Conservation (phyloP, 1,140 invertebrate genomes). For the Dermatophagoides farinae region DNA sequence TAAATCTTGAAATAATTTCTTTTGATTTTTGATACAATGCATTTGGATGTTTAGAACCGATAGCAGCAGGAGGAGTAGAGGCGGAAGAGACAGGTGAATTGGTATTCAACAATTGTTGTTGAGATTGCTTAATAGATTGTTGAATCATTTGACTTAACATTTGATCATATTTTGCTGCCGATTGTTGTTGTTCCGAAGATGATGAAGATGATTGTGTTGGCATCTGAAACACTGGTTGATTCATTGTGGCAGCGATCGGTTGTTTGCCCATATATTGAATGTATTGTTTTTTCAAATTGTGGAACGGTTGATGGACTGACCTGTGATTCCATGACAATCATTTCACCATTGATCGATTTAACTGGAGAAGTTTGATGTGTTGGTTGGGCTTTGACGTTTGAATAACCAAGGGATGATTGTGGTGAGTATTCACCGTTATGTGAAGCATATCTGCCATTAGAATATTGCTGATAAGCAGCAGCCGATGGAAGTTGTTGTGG, state of each 20-base stretch:
- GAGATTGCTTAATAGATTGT: background rate
- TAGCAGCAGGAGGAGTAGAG: too few species aligned
- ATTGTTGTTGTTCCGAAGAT: background rate
- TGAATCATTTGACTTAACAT: background rate
- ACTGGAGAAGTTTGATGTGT: background rate
- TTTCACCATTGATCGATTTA: background rate
- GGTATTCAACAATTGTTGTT: background rate
- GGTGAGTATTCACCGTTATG: background rate
- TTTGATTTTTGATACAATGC: too few species aligned
- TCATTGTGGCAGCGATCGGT: background rate
- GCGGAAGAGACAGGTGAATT: background rate
- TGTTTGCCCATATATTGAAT: background rate
- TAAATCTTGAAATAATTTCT: too few species aligned
- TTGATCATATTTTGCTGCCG: background rate
- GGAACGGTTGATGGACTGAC: background rate
- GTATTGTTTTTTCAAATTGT: background rate
- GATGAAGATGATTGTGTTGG: background rate
- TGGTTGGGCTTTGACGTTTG: background rate
- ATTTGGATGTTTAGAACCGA: too few species aligned
- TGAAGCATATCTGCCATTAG: background rate
- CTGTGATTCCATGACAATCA: background rate
- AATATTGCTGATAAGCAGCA: background rate
- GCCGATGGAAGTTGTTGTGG: too few species aligned
- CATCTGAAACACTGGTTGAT: background rate
- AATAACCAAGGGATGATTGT: background rate